A percentile compares a stretch with the other conserved stretches of the same genome.
These are phyloP conservation scores for Belonocnema kinseyi DNA, from an alignment of 1,140 invertebrate genomes.

Conservation along the genomic window DNA sequence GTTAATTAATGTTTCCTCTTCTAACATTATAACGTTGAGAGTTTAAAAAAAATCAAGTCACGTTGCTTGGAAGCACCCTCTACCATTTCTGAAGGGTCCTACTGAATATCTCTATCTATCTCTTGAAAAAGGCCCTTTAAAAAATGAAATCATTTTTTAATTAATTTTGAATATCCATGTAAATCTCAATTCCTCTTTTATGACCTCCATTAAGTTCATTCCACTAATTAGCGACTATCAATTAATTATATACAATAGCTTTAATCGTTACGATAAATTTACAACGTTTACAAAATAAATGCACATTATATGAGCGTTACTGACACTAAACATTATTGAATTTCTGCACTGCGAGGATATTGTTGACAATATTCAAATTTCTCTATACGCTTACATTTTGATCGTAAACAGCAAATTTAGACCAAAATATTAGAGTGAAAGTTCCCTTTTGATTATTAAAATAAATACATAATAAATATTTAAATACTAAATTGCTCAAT, in stretches of 20 bases:
- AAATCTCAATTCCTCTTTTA: slow-evolving; percentile 13
- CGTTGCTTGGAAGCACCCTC: background rate
- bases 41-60: slow-evolving; percentile 1
- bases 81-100: background rate
- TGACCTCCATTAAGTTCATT: slow-evolving; percentile 1
- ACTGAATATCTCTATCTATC: background rate
- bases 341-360: background rate
- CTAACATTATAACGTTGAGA: slow-evolving; percentile 18
- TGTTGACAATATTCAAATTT: slow-evolving; percentile 20
- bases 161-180: background rate
- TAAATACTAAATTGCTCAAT: no score
- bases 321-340: slow-evolving; percentile 25
- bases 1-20: slow-evolving; percentile 26
- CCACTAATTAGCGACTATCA: slow-evolving; percentile 21
- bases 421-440: background rate
- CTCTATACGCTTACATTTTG: background rate
- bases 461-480: no score
- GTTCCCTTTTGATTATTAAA: background rate
- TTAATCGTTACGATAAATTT: slow-evolving; percentile 23
- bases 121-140: background rate
- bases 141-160: background rate
- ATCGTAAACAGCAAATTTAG: background rate
- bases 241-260: slow-evolving; percentile 28
- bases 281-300: slow-evolving; percentile 28
- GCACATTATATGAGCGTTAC: background rate